Evolutionary conservation across 2,113 vertebrate species (phyloP).

Genomic region (Alexandromys fortis): DNA sequence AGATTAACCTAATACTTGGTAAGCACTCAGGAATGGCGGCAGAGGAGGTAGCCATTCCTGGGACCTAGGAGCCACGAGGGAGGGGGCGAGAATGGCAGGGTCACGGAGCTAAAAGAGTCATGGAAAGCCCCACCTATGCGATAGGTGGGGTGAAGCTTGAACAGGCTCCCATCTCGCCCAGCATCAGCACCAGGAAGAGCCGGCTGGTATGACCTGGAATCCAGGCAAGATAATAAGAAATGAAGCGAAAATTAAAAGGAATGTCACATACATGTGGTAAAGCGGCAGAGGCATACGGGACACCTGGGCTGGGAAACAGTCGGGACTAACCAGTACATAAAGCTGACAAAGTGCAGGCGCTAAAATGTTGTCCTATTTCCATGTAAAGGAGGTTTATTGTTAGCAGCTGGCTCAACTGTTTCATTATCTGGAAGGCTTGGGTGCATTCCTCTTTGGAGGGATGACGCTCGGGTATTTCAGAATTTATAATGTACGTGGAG

Average conservation of each 20-base stretch:
- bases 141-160: background rate
- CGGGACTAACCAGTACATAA: background rate
- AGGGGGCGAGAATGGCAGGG: background rate
- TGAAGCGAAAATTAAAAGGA: background rate
- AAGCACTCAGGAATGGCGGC: conserved; percentile 59
- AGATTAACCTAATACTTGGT: background rate
- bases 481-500: background rate
- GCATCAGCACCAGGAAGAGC: background rate
- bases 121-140: conserved; percentile 48
- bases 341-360: background rate
- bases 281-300: background rate
- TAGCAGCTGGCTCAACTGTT: background rate
- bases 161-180: background rate
- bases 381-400: background rate
- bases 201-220: background rate
- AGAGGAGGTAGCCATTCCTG: conserved; percentile 60
- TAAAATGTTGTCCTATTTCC: background rate
- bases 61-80: fast-evolving
- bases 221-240: background rate
- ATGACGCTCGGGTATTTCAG: background rate
- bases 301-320: fast-evolving
- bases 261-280: background rate
- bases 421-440: background rate
- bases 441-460: background rate
- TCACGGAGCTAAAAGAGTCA: background rate